Percentiles rank a stretch among this genome's conserved stretches.
Evolutionary conservation across 2,888 invertebrate species (phyloP).

Genomic region (Molorchus minor): DNA sequence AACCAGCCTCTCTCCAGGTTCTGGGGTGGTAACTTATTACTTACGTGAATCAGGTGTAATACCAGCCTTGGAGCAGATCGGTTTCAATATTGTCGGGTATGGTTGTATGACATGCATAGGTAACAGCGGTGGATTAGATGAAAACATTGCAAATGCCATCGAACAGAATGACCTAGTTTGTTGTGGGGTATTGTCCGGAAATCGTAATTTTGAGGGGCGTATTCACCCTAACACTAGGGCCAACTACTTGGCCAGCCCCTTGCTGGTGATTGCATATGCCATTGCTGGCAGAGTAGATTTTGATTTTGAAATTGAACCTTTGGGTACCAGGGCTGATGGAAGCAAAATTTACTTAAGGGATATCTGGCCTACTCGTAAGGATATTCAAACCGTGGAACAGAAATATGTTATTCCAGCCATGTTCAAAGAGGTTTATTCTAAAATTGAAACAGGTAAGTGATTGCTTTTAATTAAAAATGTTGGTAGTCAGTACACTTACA

Average conservation of each 20-base stretch:
- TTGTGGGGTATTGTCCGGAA: slow-evolving; percentile 95
- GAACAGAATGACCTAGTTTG: slow-evolving; percentile 94
- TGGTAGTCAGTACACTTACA: no score
- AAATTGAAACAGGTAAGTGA: slow-evolving; percentile 80
- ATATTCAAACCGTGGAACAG: slow-evolving; percentile 90
- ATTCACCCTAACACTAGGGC: slow-evolving; percentile 97
- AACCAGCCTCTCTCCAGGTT: slow-evolving; percentile 92
- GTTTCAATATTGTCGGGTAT: slow-evolving; percentile 96
- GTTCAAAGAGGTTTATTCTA: slow-evolving; percentile 91
- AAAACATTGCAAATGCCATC: slow-evolving; percentile 89
- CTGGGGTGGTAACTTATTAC: slow-evolving; percentile 61
- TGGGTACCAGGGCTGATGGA: slow-evolving; percentile 74
- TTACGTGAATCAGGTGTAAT: slow-evolving; percentile 88
- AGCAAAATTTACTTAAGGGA: slow-evolving; percentile 85
- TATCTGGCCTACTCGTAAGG: slow-evolving; percentile 93
- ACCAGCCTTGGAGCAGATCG: slow-evolving; percentile 84
- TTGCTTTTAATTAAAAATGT: no score
- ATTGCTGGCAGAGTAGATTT: slow-evolving; percentile 94
- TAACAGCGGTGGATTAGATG: slow-evolving; percentile 95
- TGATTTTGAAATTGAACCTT: slow-evolving; percentile 90
- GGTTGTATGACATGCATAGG: slow-evolving; percentile 99
- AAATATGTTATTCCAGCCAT: slow-evolving; percentile 93
- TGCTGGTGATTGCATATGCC: slow-evolving; percentile 96
- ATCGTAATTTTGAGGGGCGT: slow-evolving; percentile 97
- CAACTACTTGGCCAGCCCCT: slow-evolving; percentile 97